Conservation (phyloP, 2,888 invertebrate genomes). For the Acanthosepion pharaonis region DNA sequence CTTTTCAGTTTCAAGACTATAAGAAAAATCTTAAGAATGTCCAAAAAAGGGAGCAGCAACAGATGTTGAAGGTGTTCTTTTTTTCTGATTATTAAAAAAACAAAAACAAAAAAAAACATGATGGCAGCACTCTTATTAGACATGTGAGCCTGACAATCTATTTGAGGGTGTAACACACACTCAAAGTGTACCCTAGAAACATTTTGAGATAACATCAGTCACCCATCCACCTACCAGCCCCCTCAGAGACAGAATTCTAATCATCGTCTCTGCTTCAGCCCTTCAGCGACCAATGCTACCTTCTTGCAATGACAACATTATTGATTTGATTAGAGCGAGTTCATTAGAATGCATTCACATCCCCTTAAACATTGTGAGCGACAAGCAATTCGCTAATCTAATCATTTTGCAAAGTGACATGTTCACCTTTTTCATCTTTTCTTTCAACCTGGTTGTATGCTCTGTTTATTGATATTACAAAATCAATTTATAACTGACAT, state of each 20-base stretch:
- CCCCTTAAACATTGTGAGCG: not conserved
- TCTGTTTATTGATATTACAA: slow-evolving; percentile 33
- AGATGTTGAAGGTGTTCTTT: not conserved
- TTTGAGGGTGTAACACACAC: not conserved
- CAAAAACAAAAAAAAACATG: not conserved
- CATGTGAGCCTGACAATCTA: not conserved
- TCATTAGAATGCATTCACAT: slow-evolving; percentile 22
- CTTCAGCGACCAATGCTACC: not conserved
- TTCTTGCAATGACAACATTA: slow-evolving; percentile 14
- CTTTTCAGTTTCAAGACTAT: no score
- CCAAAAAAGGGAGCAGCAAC: no score
- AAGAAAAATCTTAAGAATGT: no score
- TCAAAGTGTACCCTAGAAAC: not conserved
- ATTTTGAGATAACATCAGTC: not conserved
- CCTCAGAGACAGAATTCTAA: not conserved
- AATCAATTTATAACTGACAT: slow-evolving; percentile 33
- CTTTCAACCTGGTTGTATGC: not conserved
- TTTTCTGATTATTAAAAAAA: not conserved
- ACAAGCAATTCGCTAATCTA: not conserved
- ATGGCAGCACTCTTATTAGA: not conserved
- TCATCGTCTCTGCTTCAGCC: not conserved
- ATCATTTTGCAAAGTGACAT: not conserved
- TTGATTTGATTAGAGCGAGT: slow-evolving; percentile 17
- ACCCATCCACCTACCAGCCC: not conserved
- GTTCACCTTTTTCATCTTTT: not conserved